Percentiles rank a stretch among this genome's conserved stretches.
These are phyloP conservation scores for Acleris holmiana DNA, from an alignment of 2,888 invertebrate species.

Conservation along the genomic window DNA sequence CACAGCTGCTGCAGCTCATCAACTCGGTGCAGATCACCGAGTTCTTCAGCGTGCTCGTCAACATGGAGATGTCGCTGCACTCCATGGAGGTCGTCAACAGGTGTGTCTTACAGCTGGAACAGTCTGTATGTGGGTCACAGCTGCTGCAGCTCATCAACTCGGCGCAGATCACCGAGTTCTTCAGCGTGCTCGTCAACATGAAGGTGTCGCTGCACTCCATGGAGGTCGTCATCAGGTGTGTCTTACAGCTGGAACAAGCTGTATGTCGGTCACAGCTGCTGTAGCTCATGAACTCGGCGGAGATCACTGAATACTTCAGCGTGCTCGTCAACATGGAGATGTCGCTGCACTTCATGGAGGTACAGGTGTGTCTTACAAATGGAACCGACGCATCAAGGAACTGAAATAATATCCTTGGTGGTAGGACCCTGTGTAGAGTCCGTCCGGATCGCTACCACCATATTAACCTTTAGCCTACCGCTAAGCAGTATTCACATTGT, in stretches of 20 bases:
- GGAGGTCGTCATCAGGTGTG: slow-evolving; percentile 97
- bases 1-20: slow-evolving; percentile 91
- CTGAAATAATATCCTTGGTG: too few species aligned
- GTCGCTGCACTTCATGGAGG: slow-evolving; percentile 99
- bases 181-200: slow-evolving; percentile 98
- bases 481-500: too few species aligned
- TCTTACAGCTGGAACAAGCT: not conserved
- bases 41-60: slow-evolving; percentile 97
- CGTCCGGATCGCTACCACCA: too few species aligned
- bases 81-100: slow-evolving; percentile 99
- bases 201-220: slow-evolving; percentile 99
- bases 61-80: slow-evolving; percentile 99
- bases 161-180: slow-evolving; percentile 97
- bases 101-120: slow-evolving; percentile 54
- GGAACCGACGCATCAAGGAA: too few species aligned
- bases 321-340: slow-evolving; percentile 99
- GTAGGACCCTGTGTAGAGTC: too few species aligned
- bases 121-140: not conserved
- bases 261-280: slow-evolving; percentile 76
- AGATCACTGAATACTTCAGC: slow-evolving; percentile 98
- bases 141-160: slow-evolving; percentile 96
- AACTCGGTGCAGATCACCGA: slow-evolving; percentile 97
- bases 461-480: too few species aligned
- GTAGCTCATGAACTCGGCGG: slow-evolving; percentile 95
- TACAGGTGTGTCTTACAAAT: slow-evolving; percentile 86